Evolutionary conservation across 2,888 invertebrate genomes (phyloP).

Genomic region (Lepidocyrtoides sp.): DNA sequence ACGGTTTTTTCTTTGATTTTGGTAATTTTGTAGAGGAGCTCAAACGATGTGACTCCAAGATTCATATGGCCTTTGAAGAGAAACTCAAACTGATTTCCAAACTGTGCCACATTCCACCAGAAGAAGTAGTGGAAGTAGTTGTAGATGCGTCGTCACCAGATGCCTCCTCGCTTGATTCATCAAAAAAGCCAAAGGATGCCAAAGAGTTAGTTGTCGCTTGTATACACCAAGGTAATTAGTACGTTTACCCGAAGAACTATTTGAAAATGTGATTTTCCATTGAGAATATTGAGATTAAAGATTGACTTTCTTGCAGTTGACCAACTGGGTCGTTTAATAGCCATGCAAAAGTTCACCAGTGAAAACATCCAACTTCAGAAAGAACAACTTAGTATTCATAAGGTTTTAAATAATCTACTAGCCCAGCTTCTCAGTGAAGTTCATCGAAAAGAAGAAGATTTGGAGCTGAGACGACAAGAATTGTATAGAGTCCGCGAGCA

Average conservation of each 20-base stretch:
- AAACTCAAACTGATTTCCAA: slow-evolving; percentile 92
- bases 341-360: slow-evolving; percentile 85
- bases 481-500: slow-evolving; percentile 91
- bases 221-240: slow-evolving; percentile 89
- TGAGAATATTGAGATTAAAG: no score
- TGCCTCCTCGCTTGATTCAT: slow-evolving; percentile 87
- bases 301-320: slow-evolving; percentile 76
- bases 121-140: slow-evolving; percentile 90
- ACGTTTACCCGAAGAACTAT: background rate
- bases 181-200: slow-evolving; percentile 90
- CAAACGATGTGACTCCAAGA: slow-evolving; percentile 91
- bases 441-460: slow-evolving; percentile 92
- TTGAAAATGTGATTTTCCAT: no score
- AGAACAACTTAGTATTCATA: slow-evolving; percentile 89
- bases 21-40: slow-evolving; percentile 89
- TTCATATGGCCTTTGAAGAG: slow-evolving; percentile 91
- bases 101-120: slow-evolving; percentile 91
- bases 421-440: slow-evolving; percentile 91
- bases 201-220: slow-evolving; percentile 91
- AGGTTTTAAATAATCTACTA: slow-evolving; percentile 90
- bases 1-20: background rate
- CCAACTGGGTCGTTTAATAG: slow-evolving; percentile 82
- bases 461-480: slow-evolving; percentile 91
- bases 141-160: slow-evolving; percentile 87
- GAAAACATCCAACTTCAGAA: slow-evolving; percentile 83